These are phyloP conservation scores for Morpho deidamia DNA, from an alignment of 2,888 invertebrate genomes.

Conservation along the genomic window DNA sequence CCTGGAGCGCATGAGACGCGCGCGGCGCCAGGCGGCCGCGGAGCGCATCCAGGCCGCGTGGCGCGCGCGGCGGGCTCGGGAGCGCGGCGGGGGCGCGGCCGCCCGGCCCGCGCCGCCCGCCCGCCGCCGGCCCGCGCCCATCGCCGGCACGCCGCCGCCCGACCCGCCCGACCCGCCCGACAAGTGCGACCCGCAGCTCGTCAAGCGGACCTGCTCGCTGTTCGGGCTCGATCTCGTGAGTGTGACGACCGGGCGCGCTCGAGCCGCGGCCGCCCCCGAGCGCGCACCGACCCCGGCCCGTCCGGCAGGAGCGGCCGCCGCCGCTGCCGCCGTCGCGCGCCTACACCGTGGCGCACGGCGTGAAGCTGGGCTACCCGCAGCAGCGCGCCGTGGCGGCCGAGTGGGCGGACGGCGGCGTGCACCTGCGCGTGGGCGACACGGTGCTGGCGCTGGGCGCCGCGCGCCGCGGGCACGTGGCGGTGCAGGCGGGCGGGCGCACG, in stretches of 20 bases:
- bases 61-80: slow-evolving; percentile 84
- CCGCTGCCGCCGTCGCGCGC: slow-evolving; percentile 94
- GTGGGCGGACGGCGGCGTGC: slow-evolving; percentile 76
- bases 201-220: slow-evolving; percentile 93
- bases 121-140: slow-evolving; percentile 86
- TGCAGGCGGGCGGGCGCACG: slow-evolving; percentile 77
- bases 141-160: slow-evolving; percentile 93
- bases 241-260: no score
- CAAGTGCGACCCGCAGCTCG: slow-evolving; percentile 92
- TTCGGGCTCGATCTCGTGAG: slow-evolving; percentile 92
- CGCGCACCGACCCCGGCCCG: not conserved
- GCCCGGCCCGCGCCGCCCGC: slow-evolving; percentile 45
- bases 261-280: not conserved
- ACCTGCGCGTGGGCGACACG: slow-evolving; percentile 87
- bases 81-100: slow-evolving; percentile 42
- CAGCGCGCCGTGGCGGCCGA: slow-evolving; percentile 93
- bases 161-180: slow-evolving; percentile 81
- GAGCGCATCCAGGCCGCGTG: slow-evolving; percentile 91
- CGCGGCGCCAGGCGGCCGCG: slow-evolving; percentile 88
- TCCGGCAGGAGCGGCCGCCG: slow-evolving; percentile 88
- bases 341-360: slow-evolving; percentile 93
- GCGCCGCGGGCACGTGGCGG: slow-evolving; percentile 90
- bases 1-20: slow-evolving; percentile 88
- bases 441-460: slow-evolving; percentile 94
- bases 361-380: slow-evolving; percentile 95